phyloP scores from a whole-genome alignment of 2,113 vertebrate genomes.

The Cygnus buccinator region DNA sequence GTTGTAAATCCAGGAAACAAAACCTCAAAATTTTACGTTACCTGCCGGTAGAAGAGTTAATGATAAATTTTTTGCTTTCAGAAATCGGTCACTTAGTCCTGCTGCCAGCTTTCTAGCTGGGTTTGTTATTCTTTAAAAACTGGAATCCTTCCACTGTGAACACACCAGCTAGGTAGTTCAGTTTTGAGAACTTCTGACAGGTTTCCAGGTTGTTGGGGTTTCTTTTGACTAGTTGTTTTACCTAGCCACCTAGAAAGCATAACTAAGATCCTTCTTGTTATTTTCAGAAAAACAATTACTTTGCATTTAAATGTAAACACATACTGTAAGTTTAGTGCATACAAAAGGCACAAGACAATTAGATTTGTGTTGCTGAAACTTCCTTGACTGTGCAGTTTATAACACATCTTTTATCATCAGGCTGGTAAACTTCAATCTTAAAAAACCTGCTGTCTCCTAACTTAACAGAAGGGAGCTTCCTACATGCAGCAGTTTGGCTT shows the following conservation, averaged over 20 bases:
- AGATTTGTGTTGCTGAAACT: conserved; percentile 38
- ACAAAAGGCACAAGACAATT: conserved; percentile 70
- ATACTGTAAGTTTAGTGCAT: conserved; percentile 46
- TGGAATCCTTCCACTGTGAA: not conserved
- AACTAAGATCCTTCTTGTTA: not conserved
- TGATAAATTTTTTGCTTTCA: not conserved
- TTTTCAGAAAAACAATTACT: not conserved
- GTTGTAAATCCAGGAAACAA: conserved; percentile 19
- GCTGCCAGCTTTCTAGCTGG: not conserved
- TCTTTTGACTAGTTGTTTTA: not conserved
- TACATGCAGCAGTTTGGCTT: not conserved
- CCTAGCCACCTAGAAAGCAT: not conserved
- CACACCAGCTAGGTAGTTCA: not conserved
- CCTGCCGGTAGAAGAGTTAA: not conserved
- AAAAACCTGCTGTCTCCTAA: not conserved
- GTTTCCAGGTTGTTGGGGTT: not conserved
- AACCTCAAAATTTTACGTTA: not conserved
- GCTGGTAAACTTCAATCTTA: not conserved
- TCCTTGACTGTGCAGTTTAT: conserved; percentile 22
- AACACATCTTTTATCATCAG: not conserved
- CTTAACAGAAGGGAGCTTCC: not conserved
- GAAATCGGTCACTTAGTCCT: not conserved
- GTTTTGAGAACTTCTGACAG: not conserved
- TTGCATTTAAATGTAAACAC: conserved; percentile 65
- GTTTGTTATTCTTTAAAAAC: not conserved